Base-by-base conservation (phyloP, 1,140 invertebrate species). In the Calycopis cecrops region DNA sequence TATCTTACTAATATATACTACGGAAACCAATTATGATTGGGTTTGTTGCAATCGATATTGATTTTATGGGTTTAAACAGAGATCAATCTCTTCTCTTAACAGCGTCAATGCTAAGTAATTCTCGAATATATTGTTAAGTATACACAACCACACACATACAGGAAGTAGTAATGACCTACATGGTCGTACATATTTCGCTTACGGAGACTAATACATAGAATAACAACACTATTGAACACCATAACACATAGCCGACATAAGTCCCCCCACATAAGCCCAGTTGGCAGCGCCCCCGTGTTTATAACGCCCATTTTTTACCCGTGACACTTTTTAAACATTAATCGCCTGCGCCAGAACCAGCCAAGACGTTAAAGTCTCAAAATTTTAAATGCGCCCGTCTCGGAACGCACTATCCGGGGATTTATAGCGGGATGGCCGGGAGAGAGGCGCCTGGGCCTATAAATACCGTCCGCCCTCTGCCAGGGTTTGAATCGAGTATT, bases 361-460 rank as follows among this genome's bases (percentile, higher is more conserved):
- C 63, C 62, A 62, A 60, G 62, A 62, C 50, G 40, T 65, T 59
- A 65, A 56, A 62, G 44, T 57, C 37, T 58, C 53, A 62, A 62
- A 62, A 65, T 60, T 52, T 54, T 52, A 57, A 57, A 58, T 57
- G 58, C 49, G 44, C 51, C 49, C 51, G 48, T 52, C 53, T 55
- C 52, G 57, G 53, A 50, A 58, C 52, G 57, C 48, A 62, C 52
- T 53, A 59, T 42, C 38, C 33, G 11, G n/a, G 11, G n/a, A 58
- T 60, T 58, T 61, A 64, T 56, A 47, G 50, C 55, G 59, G 4
- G 9, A 3, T 9, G 35, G 40, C 40, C 40, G 40, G 9, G 40
- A 12, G 2, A 28, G 21, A 28, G 40, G 40, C 40, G 40, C 40
- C 40, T 44, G 7, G 9, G 9, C 40, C 40, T 16, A 44, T 44